Base-by-base conservation (phyloP, 1,140 invertebrate genomes). In the Heliconius himera region DNA sequence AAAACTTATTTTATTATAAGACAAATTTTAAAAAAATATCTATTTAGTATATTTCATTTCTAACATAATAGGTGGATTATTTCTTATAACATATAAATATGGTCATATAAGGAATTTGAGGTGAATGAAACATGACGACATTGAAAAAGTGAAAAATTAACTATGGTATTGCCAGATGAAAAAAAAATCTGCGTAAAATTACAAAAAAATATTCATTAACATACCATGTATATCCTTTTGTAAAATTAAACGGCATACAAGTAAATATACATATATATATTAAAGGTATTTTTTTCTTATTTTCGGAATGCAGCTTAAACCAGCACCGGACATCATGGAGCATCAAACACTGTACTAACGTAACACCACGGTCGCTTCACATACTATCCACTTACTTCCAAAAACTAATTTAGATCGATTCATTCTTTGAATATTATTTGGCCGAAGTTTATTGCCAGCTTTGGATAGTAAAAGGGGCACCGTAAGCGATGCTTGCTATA, bases 271-370 rank as follows among this genome's bases (percentile, higher is more conserved):
- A 36, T 70, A 13, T 33, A 70, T 77, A 13, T 83, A 26, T 82
- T 29, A 78, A 56, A 81, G 36, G 72, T 77, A 77, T 77, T 80
- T 70, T 82, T 86, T 89, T 88, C 86, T 84, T 78, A 77, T 87
- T 86, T 83, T 86, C 79, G 93, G 92, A 92, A 93, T 93, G 93
- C 93, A 94, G 93, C 93, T 91, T 94, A 94, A 93, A 79, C 85
- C 81, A 89, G 85, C 81, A 87, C 41, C 85, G 90, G 91, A 91
- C 84, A 81, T 73, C 75, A 81, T 85, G 84, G 83, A 87, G 82
- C 86, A 85, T 85, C 85, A 80, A 81, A 76, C 84, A 86, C 81
- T 81, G 82, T 88, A 88, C 81, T 83, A 83, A 84, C 83, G 74
- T 83, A 81, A 78, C 79, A 85, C 77, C 71, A 73, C 77, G 79